Conservation (phyloP, 2,888 invertebrate genomes). For the Thysanoteuthis rhombus region DNA sequence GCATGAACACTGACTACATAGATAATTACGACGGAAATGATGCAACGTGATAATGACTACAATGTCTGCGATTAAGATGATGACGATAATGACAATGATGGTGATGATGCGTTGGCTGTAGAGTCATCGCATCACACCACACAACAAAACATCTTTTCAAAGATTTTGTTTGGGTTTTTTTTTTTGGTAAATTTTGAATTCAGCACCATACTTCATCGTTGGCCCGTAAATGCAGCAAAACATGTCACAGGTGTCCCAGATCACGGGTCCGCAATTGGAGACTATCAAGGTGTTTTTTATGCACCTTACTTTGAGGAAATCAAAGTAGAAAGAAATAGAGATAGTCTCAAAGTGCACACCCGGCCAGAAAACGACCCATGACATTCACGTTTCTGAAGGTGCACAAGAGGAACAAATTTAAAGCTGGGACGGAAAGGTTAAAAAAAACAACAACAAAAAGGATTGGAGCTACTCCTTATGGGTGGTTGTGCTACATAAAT, state of each 20-base stretch:
- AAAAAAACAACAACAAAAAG: not conserved
- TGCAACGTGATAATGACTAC: not conserved
- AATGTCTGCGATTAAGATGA: not conserved
- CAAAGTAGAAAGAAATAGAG: not conserved
- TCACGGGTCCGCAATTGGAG: not conserved
- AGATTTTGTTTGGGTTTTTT: not conserved
- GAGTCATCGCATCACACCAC: not conserved
- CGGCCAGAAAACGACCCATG: not conserved
- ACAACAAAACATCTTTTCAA: not conserved
- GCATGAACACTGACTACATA: not conserved
- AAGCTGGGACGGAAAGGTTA: not conserved
- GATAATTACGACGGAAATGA: not conserved
- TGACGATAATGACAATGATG: not conserved
- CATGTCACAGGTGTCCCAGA: not conserved
- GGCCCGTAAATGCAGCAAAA: slow-evolving; percentile 12
- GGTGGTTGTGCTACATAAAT: not conserved
- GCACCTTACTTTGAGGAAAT: not conserved
- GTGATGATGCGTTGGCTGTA: not conserved
- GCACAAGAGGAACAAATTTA: not conserved
- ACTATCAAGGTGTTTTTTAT: not conserved
- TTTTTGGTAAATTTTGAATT: not conserved
- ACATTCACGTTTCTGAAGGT: not conserved
- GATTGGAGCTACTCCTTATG: not conserved
- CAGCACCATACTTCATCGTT: not conserved
- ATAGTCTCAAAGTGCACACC: not conserved